These are phyloP conservation scores for Pelobates fuscus DNA, from an alignment of 2,113 vertebrate genomes.

Conservation along the genomic window DNA sequence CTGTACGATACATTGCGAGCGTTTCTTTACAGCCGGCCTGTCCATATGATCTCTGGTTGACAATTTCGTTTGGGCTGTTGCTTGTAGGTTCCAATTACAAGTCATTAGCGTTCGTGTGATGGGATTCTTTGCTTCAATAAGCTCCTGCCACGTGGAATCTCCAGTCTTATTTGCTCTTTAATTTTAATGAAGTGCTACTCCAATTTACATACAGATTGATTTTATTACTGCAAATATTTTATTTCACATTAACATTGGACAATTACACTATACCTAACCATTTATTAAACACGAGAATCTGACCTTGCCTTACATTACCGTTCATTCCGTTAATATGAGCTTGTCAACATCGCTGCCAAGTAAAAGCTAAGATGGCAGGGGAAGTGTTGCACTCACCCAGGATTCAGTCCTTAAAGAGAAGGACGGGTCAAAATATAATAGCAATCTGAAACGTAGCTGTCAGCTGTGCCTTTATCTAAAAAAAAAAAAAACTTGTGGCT, in stretches of 20 bases:
- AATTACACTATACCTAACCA: slow-evolving; percentile 31
- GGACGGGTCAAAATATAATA: too few species aligned
- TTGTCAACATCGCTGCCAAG: too few species aligned
- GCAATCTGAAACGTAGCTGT: too few species aligned
- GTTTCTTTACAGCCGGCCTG: slow-evolving; percentile 21
- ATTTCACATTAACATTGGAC: slow-evolving; percentile 53
- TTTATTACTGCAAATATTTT: slow-evolving; percentile 58
- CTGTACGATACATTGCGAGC: slow-evolving; percentile 13
- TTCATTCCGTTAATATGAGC: neutral
- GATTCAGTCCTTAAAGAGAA: too few species aligned
- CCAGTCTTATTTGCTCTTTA: slow-evolving; percentile 20
- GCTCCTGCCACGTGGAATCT: slow-evolving; percentile 24
- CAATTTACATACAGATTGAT: slow-evolving; percentile 52
- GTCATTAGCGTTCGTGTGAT: slow-evolving; percentile 42
- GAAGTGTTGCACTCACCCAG: too few species aligned
- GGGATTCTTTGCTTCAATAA: slow-evolving; percentile 44
- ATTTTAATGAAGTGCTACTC: slow-evolving; percentile 47
- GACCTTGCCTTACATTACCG: slow-evolving; percentile 17
- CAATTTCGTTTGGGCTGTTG: neutral
- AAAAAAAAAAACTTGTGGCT: too few species aligned
- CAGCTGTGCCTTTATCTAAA: too few species aligned
- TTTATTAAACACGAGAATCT: neutral
- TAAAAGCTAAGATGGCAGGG: too few species aligned
- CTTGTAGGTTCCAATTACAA: slow-evolving; percentile 47
- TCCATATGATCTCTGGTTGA: slow-evolving; percentile 4